phyloP scores from a whole-genome alignment of 53 echinoderm and acorn worm species.

The Mesocentrotus franciscanus region DNA sequence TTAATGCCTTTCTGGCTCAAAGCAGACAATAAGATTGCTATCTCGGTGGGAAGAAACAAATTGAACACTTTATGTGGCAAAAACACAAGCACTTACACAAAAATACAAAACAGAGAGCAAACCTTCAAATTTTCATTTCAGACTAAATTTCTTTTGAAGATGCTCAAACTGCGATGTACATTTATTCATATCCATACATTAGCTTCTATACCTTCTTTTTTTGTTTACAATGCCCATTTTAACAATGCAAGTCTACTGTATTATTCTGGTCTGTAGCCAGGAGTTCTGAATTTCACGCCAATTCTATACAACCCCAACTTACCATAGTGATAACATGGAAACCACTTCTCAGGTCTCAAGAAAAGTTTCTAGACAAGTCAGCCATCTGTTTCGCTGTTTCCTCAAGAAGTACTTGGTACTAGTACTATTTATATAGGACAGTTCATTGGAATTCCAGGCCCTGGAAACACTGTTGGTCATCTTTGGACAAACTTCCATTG shows the following conservation, averaged over 20 bases:
- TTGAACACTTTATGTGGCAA: too few relatives aligned
- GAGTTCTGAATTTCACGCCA: neutral
- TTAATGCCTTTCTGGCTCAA: too few relatives aligned
- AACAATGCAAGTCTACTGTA: neutral
- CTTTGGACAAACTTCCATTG: slow-evolving; percentile 11
- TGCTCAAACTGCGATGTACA: neutral
- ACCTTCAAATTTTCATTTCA: too few relatives aligned
- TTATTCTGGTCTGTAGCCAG: neutral
- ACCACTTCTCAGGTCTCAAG: slow-evolving; percentile 30
- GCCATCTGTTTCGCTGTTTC: slow-evolving; percentile 12
- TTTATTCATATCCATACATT: neutral
- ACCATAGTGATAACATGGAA: slow-evolving; percentile 6
- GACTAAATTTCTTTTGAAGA: too few relatives aligned
- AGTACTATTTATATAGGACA: slow-evolving; percentile 9
- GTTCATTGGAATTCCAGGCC: neutral
- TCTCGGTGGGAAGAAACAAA: too few relatives aligned
- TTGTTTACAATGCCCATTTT: neutral
- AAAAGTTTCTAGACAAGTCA: neutral
- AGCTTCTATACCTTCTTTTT: neutral
- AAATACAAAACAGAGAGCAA: too few relatives aligned
- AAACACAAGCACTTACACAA: too few relatives aligned
- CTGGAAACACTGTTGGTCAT: neutral
- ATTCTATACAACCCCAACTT: neutral
- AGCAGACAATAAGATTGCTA: too few relatives aligned
- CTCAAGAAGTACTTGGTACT: neutral